These are phyloP conservation scores for Butastur rufipennis DNA, from an alignment of 2,113 vertebrate species.

Conservation along the genomic window DNA sequence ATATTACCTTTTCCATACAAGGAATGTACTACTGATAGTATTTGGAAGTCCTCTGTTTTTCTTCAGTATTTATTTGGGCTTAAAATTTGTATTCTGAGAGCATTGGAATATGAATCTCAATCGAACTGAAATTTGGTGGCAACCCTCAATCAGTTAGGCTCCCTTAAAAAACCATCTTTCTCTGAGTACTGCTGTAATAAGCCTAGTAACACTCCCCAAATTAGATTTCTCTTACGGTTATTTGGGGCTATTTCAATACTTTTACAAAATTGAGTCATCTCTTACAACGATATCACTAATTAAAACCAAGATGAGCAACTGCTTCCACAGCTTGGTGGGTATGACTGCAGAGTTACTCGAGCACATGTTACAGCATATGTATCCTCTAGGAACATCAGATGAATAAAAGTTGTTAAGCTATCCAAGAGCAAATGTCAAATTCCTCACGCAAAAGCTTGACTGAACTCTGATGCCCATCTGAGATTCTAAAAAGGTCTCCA, in stretches of 20 bases:
- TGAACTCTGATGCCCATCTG: background rate
- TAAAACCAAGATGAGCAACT: background rate
- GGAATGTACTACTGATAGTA: background rate
- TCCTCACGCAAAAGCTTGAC: background rate
- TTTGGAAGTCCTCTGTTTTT: background rate
- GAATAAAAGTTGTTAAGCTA: background rate
- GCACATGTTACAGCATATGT: background rate
- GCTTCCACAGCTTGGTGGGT: background rate
- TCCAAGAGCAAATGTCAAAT: background rate
- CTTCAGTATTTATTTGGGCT: background rate
- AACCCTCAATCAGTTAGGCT: background rate
- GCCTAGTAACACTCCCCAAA: background rate
- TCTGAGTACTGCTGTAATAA: background rate
- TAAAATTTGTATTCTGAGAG: background rate
- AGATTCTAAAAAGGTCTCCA: background rate
- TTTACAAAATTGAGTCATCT: background rate
- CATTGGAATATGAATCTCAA: background rate
- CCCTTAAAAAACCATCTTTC: background rate
- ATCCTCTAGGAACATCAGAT: background rate
- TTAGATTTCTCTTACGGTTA: background rate
- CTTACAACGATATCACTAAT: background rate
- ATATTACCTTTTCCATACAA: background rate
- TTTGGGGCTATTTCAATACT: background rate
- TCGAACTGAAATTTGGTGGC: background rate
- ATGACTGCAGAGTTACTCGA: accelerated